Evolutionary conservation across 64 coral and sea anemone species (phyloP).

Genomic region (Montipora foliosa): DNA sequence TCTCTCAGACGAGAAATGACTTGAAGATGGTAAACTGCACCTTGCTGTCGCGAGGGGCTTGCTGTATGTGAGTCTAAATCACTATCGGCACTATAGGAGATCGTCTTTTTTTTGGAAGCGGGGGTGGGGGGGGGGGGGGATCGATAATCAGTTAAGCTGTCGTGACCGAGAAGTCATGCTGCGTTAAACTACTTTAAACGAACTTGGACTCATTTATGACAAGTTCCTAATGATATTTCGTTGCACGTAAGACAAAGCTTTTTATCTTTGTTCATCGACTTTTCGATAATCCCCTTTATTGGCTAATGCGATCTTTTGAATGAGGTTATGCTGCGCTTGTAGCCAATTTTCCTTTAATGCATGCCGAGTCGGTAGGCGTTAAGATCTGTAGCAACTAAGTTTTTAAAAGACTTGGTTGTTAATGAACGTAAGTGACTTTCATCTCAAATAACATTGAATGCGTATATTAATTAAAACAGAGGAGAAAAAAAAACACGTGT

Average conservation of each 20-base stretch:
- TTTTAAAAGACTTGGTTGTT: neutral
- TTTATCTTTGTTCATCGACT: neutral
- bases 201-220: too few species aligned
- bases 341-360: neutral
- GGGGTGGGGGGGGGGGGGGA: too few species aligned
- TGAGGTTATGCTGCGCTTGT: neutral
- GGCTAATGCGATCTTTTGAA: neutral
- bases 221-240: too few species aligned
- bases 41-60: too few species aligned
- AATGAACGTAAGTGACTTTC: neutral
- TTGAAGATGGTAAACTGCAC: too few species aligned
- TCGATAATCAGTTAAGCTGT: too few species aligned
- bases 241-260: neutral
- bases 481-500: conserved; percentile 16
- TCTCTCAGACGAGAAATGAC: too few species aligned
- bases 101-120: too few species aligned
- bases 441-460: neutral
- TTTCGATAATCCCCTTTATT: neutral
- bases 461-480: neutral
- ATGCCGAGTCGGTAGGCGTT: neutral
- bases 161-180: too few species aligned
- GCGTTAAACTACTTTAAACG: too few species aligned
- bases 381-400: neutral
- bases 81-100: too few species aligned
- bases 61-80: too few species aligned